Evolutionary conservation across 2,888 invertebrate genomes (phyloP).

Genomic region (Syrphus vitripennis): DNA sequence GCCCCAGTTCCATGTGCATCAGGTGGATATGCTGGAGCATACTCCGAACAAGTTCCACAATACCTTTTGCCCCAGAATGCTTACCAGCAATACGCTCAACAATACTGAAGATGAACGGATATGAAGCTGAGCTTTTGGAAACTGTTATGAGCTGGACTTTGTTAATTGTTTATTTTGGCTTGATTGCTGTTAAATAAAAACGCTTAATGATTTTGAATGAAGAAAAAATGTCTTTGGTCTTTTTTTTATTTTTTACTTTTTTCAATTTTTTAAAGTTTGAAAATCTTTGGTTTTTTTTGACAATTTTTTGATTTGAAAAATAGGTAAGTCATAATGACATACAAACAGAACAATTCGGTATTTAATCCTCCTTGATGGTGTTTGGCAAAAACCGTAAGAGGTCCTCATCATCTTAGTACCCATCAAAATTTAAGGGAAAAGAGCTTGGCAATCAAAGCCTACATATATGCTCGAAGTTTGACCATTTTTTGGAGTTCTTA

Average conservation of each 20-base stretch:
- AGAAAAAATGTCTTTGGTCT: not conserved
- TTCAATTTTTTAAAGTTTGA: not conserved
- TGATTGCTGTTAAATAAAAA: not conserved
- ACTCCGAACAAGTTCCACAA: conserved; percentile 75
- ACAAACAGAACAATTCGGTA: no score
- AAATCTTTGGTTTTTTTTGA: not conserved
- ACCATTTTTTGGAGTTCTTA: no score
- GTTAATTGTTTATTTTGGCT: not conserved
- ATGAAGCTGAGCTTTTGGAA: not conserved
- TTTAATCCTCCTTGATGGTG: no score
- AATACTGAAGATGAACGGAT: not conserved
- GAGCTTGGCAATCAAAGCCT: no score
- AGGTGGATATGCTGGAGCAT: conserved; percentile 74
- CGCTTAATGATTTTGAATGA: not conserved
- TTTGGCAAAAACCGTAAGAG: no score
- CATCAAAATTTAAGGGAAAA: no score
- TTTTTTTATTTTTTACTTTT: not conserved
- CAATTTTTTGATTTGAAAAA: no score
- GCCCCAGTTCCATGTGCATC: conserved; percentile 75
- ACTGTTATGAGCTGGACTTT: not conserved
- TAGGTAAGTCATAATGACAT: no score
- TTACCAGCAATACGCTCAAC: conserved; percentile 4
- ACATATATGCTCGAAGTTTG: no score
- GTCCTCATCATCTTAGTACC: no score
- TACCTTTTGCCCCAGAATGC: not conserved